Conservation (phyloP, 2,797 vertebrate genomes). For the Chrysocyon brachyurus region DNA sequence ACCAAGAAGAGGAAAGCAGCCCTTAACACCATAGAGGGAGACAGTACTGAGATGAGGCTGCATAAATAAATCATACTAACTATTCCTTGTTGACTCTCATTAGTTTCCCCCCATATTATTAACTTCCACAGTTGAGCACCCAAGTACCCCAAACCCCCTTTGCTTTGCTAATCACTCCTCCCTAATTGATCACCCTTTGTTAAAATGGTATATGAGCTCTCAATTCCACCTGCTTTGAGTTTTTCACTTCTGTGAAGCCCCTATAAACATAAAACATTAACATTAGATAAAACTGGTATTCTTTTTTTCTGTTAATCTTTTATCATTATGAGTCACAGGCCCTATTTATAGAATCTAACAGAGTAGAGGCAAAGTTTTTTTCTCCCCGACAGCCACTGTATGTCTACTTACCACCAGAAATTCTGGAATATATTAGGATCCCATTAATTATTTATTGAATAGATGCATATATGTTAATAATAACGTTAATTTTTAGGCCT, state of each 20-base stretch:
- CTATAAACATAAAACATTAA: background rate
- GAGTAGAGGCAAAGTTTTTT: background rate
- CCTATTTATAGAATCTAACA: background rate
- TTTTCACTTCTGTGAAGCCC: background rate
- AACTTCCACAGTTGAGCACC: background rate
- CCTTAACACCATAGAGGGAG: background rate
- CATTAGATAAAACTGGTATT: background rate
- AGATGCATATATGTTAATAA: background rate
- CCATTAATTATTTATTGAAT: background rate
- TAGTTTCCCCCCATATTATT: no score
- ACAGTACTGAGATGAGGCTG: background rate
- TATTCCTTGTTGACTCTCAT: background rate
- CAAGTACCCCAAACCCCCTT: background rate
- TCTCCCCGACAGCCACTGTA: background rate
- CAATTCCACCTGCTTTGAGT: background rate
- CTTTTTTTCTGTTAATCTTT: background rate
- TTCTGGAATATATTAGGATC: background rate
- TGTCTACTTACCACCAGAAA: background rate
- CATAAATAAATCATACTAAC: background rate
- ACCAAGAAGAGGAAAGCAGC: background rate
- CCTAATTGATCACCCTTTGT: background rate
- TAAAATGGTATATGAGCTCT: background rate
- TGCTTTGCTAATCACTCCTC: background rate
- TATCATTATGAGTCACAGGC: background rate
- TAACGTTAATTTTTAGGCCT: background rate